phyloP scores from a whole-genome alignment of 2,113 vertebrate species.

The Siniperca knerii region DNA sequence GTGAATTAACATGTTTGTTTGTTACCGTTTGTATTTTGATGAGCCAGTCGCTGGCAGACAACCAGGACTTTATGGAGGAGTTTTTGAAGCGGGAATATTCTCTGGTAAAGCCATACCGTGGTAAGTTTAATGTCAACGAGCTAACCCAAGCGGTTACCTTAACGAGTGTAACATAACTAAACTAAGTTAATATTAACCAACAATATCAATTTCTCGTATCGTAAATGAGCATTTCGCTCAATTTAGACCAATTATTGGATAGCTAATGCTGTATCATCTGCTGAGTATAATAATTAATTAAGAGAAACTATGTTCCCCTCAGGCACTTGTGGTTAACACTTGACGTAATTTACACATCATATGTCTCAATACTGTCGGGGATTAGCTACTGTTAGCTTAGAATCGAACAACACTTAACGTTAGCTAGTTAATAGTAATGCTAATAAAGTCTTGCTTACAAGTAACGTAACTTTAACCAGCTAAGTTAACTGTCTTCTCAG shows the following conservation, averaged over 20 bases:
- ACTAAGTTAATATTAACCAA: neutral
- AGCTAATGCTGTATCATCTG: neutral
- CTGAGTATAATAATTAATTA: conserved; percentile 39
- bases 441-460: neutral
- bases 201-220: neutral
- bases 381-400: neutral
- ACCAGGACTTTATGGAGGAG: conserved; percentile 86
- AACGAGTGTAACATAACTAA: neutral
- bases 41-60: conserved; percentile 64
- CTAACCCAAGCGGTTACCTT: neutral
- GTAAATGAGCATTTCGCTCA: neutral
- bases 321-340: neutral
- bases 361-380: conserved; percentile 1
- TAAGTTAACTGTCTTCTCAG: neutral
- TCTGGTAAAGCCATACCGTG: conserved; percentile 92
- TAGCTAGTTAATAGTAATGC: neutral
- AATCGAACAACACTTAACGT: neutral
- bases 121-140: conserved; percentile 68
- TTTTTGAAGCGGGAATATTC: conserved; percentile 95
- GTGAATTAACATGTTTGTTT: conserved; percentile 48
- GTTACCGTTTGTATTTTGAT: conserved; percentile 54
- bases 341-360: neutral
- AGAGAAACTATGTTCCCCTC: conserved; percentile 26
- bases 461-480: neutral
- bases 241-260: no score